Base-by-base conservation (phyloP, 2,797 vertebrate species). In the Chrysocyon brachyurus region DNA sequence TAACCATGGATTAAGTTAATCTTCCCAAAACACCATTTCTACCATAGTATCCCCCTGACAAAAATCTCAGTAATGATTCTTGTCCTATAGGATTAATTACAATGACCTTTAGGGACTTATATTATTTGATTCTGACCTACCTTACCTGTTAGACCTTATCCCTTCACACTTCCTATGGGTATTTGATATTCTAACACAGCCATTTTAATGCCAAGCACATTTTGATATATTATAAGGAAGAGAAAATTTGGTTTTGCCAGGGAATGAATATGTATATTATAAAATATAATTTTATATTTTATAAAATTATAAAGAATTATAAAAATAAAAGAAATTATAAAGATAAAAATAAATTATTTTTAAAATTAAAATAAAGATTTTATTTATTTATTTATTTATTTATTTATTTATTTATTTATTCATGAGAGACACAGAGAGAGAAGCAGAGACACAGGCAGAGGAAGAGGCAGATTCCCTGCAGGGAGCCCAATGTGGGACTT, bases 1-100 rank as follows among this genome's bases (percentile, higher is more conserved):
- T 75, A 21, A 1, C 24, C 56, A 57, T 79, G 49, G 52, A 94
- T 90, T 95, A 94, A 86, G 61, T 78, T 61, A 95, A 89, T 90
- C 75, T 59, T 96, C 24, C 22, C 15, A 0, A 94, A 96, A 49
- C 14, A 75, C n/a, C 46, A 40, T 24, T 88, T 90, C 22, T 7
- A 64, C 63, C 10, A 46, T 46, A 5, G 31, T 15, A 77, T 10
- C 90, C 64, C 7, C 56, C 40, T 46, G 56, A 73, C 46, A 96
- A 79, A 52, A 89, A 56, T 68, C 6, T 22, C 9, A 40, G 26
- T 87, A 56, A 96, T 49, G 78, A 78, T 8, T 86, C 36, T 93
- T 86, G 87, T 78, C 49, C 28, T 68, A 68, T 81, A 63, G n/a
- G 89, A 63, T 40, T 82, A 91, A 87, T 95, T 87, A 5, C 8